phyloP scores from a whole-genome alignment of 2,797 vertebrate species.

The Paedocypris micromegethes region DNA sequence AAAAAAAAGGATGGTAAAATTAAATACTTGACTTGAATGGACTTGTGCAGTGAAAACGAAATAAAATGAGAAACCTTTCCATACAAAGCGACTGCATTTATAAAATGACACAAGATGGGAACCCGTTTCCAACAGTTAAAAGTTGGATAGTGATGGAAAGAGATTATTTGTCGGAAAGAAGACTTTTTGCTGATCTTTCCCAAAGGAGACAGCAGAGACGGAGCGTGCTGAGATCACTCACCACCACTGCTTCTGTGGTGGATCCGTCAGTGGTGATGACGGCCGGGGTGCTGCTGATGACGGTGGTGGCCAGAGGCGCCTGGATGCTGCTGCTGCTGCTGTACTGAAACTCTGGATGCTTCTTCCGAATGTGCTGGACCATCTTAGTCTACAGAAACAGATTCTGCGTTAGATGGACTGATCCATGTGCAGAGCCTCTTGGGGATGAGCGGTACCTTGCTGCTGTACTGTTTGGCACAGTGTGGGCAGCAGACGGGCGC shows the following conservation, averaged over 20 bases:
- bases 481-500: conserved; percentile 95
- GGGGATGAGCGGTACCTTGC: conserved; percentile 74
- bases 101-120: too few relatives aligned
- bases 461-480: conserved; percentile 98
- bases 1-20: too few relatives aligned
- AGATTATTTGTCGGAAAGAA: too few relatives aligned
- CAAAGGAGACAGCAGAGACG: too few relatives aligned
- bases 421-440: background rate
- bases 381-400: conserved; percentile 82
- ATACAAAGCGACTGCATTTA: too few relatives aligned
- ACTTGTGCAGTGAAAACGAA: too few relatives aligned
- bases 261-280: conserved; percentile 80
- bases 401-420: background rate
- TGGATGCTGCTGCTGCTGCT: conserved; percentile 78
- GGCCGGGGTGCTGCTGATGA: conserved; percentile 83
- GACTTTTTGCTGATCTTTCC: too few relatives aligned
- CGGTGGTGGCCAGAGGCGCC: conserved; percentile 73
- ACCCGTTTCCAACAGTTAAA: too few relatives aligned
- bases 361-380: conserved; percentile 98
- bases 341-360: conserved; percentile 89
- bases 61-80: too few relatives aligned
- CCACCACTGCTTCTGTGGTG: conserved; percentile 87
- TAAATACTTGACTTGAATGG: too few relatives aligned
- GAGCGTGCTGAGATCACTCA: conserved; percentile 59
- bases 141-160: too few relatives aligned